phyloP scores from a whole-genome alignment of 1,140 invertebrate genomes.

The Drosophila grimshawi region DNA sequence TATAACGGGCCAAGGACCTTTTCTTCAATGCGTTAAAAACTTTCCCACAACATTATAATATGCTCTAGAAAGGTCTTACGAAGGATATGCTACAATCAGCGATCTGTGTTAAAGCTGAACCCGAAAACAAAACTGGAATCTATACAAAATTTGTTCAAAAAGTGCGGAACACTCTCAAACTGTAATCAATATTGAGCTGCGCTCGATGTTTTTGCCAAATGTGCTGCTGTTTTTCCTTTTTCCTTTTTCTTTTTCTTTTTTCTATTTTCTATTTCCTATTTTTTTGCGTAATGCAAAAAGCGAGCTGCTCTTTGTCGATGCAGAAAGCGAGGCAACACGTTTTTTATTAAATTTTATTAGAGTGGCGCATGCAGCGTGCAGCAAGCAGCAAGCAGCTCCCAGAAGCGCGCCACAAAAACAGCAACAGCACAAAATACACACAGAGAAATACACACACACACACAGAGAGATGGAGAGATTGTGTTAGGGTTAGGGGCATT shows the following conservation, averaged over 20 bases:
- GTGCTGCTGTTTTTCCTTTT: background rate
- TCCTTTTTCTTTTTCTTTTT: background rate
- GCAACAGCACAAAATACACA: conserved; percentile 3
- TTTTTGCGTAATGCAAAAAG: background rate
- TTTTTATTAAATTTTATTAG: conserved; percentile 83
- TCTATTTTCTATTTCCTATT: background rate
- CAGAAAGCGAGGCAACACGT: conserved; percentile 77
- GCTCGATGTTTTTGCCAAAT: conserved; percentile 15
- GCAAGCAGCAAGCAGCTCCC: background rate
- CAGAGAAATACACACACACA: background rate
- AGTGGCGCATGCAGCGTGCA: conserved; percentile 63
- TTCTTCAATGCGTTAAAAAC: background rate
- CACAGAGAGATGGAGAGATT: background rate
- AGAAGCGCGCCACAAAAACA: conserved; percentile 40
- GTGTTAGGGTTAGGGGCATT: background rate
- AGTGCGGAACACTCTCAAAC: background rate
- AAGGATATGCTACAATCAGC: no score
- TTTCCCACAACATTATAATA: background rate
- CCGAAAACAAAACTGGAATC: no score
- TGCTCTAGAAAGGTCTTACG: no score
- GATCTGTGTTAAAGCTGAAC: no score
- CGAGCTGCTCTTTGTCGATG: conserved; percentile 55
- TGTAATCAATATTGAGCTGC: conserved; percentile 32
- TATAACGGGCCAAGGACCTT: no score
- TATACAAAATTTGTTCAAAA: no score